Base-by-base conservation (phyloP, 2,113 vertebrate species). In the Etia nguti region DNA sequence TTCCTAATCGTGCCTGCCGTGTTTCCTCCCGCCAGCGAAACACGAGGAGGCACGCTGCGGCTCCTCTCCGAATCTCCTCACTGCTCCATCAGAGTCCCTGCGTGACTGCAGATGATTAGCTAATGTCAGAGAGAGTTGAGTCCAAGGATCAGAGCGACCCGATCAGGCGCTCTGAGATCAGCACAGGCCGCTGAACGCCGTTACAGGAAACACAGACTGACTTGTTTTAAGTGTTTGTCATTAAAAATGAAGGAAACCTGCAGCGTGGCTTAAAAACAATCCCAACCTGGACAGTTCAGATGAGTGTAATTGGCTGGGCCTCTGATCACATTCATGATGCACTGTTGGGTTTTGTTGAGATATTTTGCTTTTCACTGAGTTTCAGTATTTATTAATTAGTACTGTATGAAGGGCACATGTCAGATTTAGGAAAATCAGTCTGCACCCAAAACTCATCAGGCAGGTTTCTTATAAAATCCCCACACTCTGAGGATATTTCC, bases 1-100 rank as follows among this genome's bases (percentile, higher is more conserved):
- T 94, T 87, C 80, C 86, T 94, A 94, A 95, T 91, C 79, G 55
- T 60, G 81, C 86, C 80, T 80, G 65, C 56, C 15, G 46, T 4
- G 84, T 38, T 82, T 88, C 57, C 89, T 95, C 85, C 50, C 6
- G 50, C 6, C 15, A 29, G 48, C 13, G 22, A 57, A 46, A 59
- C 65, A 4, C 0, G 43, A 86, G 77, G 7, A 68, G 81, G 60
- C 29, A 60, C 9, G 5, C 16, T 2, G 16, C 1, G 9, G 57
- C 29, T 62, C 29, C 29, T 62, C 59, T 20, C 29, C 10, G 29
- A 62, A 29, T 62, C 29, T 62, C 59, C 59, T 62, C 59, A 34
- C 59, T 34, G 59, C 29, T 62, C 59, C 16, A 34, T 0, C 11
- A 29, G 29, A 9, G 59, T 62, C 9, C 29, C 59, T 34, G 59